phyloP scores from a whole-genome alignment of 1,140 invertebrate genomes.

The Camponotus floridanus region DNA sequence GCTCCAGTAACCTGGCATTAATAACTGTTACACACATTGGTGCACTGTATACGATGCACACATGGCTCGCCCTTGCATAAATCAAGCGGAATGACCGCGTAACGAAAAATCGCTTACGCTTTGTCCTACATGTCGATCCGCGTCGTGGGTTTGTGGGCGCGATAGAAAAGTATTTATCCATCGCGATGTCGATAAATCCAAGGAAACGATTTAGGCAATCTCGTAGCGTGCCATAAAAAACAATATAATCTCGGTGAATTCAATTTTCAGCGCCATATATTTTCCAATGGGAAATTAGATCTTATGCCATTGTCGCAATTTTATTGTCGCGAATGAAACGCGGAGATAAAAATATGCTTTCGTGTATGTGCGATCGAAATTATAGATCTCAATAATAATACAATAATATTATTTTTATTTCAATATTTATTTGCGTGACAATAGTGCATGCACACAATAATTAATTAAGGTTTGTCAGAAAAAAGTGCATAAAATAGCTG shows the following conservation, averaged over 20 bases:
- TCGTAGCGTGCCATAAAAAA: neutral
- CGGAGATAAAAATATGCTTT: neutral
- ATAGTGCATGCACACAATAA: neutral
- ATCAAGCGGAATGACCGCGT: conserved; percentile 37
- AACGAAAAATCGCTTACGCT: conserved; percentile 58
- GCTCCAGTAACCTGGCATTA: conserved; percentile 10
- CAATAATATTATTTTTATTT: neutral
- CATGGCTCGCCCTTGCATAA: conserved; percentile 36
- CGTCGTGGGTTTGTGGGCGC: neutral
- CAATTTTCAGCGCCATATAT: neutral
- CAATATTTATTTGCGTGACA: too few species aligned
- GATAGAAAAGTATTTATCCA: conserved; percentile 19
- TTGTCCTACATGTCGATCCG: conserved; percentile 18
- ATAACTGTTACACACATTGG: conserved; percentile 20
- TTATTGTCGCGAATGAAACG: neutral
- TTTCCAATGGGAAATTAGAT: neutral
- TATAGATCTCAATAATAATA: neutral
- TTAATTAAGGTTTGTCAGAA: neutral
- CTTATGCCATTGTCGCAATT: conserved; percentile 1
- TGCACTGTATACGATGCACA: neutral
- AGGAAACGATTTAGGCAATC: neutral
- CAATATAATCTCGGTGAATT: conserved; percentile 25
- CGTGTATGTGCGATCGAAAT: neutral
- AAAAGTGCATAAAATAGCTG: neutral
- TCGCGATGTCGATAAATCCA: conserved; percentile 34